These are phyloP conservation scores for Cantharis rustica DNA, from an alignment of 2,888 invertebrate species.

Conservation along the genomic window DNA sequence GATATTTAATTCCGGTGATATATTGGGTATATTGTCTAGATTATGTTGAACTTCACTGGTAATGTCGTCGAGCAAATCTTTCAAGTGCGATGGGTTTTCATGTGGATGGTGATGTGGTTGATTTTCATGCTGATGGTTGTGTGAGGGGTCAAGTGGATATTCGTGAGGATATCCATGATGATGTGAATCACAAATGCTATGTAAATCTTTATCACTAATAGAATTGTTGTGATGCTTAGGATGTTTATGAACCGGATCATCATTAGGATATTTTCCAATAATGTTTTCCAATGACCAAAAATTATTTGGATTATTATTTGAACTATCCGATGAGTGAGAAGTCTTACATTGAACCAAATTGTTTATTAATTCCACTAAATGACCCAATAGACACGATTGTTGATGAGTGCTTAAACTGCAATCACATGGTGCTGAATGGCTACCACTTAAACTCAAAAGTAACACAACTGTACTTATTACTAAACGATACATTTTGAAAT, in stretches of 20 bases:
- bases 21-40: background rate
- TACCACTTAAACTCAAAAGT: background rate
- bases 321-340: background rate
- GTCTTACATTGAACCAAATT: conserved; percentile 10
- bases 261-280: background rate
- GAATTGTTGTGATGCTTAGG: background rate
- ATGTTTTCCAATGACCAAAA: background rate
- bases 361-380: conserved; percentile 15
- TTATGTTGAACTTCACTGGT: background rate
- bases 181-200: background rate
- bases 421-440: conserved; percentile 9
- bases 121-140: too few species aligned
- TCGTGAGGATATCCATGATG: background rate
- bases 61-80: background rate
- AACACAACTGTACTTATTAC: background rate
- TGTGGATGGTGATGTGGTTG: background rate
- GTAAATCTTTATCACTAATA: background rate
- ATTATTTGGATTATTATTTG: background rate
- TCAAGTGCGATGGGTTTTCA: background rate
- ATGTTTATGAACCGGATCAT: background rate
- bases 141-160: background rate
- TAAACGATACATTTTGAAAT: background rate
- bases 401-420: background rate
- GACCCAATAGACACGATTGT: conserved; percentile 19
- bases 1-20: background rate